phyloP scores from a whole-genome alignment of 2,113 vertebrate species.

The Ardeotis arabs region DNA sequence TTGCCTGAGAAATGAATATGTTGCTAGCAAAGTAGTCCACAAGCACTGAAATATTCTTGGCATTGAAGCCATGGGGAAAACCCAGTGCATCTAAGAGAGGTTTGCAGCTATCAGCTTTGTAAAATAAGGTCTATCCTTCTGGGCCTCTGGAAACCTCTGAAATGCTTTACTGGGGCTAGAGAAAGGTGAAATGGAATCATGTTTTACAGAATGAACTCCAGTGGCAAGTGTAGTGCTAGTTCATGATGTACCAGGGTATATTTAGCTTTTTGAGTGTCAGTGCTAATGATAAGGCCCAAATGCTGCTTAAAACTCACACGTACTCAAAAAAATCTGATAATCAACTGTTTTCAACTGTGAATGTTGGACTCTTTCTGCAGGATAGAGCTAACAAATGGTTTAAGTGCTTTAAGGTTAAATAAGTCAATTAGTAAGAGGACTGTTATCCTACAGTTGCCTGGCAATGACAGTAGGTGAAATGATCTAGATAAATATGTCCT shows the following conservation, averaged over 20 bases:
- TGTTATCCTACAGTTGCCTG: not conserved
- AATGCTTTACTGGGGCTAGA: not conserved
- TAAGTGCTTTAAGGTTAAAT: not conserved
- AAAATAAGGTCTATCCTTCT: constrained; percentile 10
- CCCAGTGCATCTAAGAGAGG: not conserved
- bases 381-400: not conserved
- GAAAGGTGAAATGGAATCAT: constrained; percentile 20
- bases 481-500: not conserved
- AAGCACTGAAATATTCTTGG: not conserved
- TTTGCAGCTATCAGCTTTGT: constrained; percentile 19
- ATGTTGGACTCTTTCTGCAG: not conserved
- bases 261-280: constrained; percentile 1
- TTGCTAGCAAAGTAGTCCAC: not conserved
- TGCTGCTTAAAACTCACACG: not conserved
- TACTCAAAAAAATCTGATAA: not conserved
- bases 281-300: constrained; percentile 6
- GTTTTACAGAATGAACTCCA: not conserved
- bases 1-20: constrained; percentile 22
- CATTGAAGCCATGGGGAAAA: constrained; percentile 28
- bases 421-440: not conserved
- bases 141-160: constrained; percentile 1
- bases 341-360: not conserved
- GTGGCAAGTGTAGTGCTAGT: not conserved
- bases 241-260: constrained; percentile 8
- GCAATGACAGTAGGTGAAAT: not conserved